Percentiles rank a stretch among this genome's conserved stretches.
phyloP scores from a whole-genome alignment of 2,113 vertebrate genomes.

The Sander lucioperca region DNA sequence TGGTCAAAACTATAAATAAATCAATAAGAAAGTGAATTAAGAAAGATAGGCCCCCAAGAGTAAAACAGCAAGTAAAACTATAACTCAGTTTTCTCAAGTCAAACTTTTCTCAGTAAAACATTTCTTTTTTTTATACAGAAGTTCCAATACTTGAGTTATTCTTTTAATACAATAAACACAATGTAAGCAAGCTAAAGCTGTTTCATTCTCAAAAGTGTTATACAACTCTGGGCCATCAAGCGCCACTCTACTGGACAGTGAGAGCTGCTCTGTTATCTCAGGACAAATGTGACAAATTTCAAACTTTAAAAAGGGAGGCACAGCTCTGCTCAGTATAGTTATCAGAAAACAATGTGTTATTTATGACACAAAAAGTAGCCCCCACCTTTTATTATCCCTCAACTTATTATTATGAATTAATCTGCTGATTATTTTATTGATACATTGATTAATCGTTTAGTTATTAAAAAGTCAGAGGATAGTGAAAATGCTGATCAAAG shows the following conservation, averaged over 20 bases:
- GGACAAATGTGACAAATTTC: not conserved
- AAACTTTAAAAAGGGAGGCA: not conserved
- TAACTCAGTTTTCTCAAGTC: slow-evolving; percentile 16
- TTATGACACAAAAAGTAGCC: too few species aligned
- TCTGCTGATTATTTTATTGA: too few species aligned
- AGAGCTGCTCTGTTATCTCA: not conserved
- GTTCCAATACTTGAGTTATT: slow-evolving; percentile 2
- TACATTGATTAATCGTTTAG: too few species aligned
- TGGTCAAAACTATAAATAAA: slow-evolving; percentile 18
- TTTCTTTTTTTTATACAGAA: not conserved
- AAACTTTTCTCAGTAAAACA: slow-evolving; percentile 15
- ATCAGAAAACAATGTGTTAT: not conserved
- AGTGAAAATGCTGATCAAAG: too few species aligned
- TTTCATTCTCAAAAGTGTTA: not conserved
- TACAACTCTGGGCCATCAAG: not conserved
- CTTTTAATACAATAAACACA: slow-evolving; percentile 1
- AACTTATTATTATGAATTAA: too few species aligned
- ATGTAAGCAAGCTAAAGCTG: not conserved
- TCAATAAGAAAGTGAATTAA: slow-evolving; percentile 2
- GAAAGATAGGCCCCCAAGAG: not conserved
- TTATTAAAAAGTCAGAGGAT: too few species aligned
- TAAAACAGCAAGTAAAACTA: slow-evolving; percentile 24
- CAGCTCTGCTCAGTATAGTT: not conserved
- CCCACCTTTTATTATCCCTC: too few species aligned
- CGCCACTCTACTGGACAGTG: not conserved